Evolutionary conservation across 1,140 invertebrate genomes (phyloP).

Genomic region (Drosophila auraria): DNA sequence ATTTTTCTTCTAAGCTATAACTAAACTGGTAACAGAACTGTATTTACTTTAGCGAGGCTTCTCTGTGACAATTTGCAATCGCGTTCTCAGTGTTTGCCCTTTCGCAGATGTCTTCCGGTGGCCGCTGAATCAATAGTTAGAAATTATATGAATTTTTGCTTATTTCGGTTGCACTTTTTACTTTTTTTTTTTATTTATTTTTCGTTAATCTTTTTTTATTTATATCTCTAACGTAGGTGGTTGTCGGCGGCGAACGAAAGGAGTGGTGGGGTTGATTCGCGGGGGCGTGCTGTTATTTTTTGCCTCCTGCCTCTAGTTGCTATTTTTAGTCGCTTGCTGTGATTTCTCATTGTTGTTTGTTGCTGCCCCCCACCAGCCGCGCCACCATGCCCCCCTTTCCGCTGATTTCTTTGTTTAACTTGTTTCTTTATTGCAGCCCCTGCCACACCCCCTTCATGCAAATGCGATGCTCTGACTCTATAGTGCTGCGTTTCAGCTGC

Average conservation of each 20-base stretch:
- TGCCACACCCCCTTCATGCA: slow-evolving; percentile 35
- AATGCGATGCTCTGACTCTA: no score
- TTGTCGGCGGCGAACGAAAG: slow-evolving; percentile 18
- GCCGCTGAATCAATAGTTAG: slow-evolving; percentile 67
- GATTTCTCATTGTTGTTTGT: slow-evolving; percentile 78
- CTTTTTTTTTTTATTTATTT: slow-evolving; percentile 15
- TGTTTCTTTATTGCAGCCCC: slow-evolving; percentile 67
- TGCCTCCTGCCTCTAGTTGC: slow-evolving; percentile 43
- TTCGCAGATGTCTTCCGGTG: slow-evolving; percentile 71
- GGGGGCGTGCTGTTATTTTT: slow-evolving; percentile 46
- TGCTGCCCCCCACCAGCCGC: slow-evolving; percentile 54
- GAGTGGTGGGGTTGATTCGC: slow-evolving; percentile 29
- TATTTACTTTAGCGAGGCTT: neutral
- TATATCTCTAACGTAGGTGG: slow-evolving; percentile 29
- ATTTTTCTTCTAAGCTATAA: no score
- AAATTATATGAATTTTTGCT: slow-evolving; percentile 61
- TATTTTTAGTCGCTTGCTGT: slow-evolving; percentile 79
- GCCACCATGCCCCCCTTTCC: slow-evolving; percentile 6
- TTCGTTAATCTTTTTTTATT: slow-evolving; percentile 13
- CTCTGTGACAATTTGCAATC: slow-evolving; percentile 36
- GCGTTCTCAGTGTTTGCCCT: slow-evolving; percentile 68
- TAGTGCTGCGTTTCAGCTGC: slow-evolving; percentile 42
- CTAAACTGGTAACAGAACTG: no score
- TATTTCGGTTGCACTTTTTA: slow-evolving; percentile 24
- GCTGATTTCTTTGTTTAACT: slow-evolving; percentile 78